phyloP scores from a whole-genome alignment of 2,888 invertebrate species.

The Andrena chrysosceles region DNA sequence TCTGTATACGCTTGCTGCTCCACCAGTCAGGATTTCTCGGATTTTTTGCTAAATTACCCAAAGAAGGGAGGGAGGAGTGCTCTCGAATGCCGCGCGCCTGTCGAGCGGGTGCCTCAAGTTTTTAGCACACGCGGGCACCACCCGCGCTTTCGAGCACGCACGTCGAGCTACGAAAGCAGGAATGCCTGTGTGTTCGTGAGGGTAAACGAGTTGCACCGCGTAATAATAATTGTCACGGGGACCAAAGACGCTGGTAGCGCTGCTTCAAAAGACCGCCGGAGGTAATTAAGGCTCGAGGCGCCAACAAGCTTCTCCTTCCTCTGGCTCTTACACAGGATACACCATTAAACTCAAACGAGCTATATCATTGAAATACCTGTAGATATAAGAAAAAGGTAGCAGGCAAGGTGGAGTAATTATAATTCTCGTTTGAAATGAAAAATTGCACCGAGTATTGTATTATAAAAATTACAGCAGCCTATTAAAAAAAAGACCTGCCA shows the following conservation, averaged over 20 bases:
- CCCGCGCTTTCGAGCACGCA: conserved; percentile 28
- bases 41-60: conserved; percentile 43
- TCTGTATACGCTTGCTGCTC: background rate
- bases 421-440: background rate
- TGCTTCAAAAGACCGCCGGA: conserved; percentile 75
- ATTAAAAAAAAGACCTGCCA: background rate
- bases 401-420: too few relatives aligned
- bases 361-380: too few relatives aligned
- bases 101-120: conserved; percentile 9
- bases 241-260: conserved; percentile 54
- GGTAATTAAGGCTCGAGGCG: conserved; percentile 80
- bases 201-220: conserved; percentile 40
- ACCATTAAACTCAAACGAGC: too few relatives aligned
- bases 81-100: conserved; percentile 18
- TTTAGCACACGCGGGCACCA: conserved; percentile 29
- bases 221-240: conserved; percentile 72
- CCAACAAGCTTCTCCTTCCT: conserved; percentile 71
- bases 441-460: background rate
- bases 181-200: conserved; percentile 21
- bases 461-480: background rate
- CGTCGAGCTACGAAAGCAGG: background rate
- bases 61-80: conserved; percentile 17
- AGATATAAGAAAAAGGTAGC: too few relatives aligned
- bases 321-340: background rate
- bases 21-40: conserved; percentile 27